Percentiles rank a stretch among this genome's conserved stretches.
These are phyloP conservation scores for Rhingia campestris DNA, from an alignment of 2,888 invertebrate species.

Conservation along the genomic window DNA sequence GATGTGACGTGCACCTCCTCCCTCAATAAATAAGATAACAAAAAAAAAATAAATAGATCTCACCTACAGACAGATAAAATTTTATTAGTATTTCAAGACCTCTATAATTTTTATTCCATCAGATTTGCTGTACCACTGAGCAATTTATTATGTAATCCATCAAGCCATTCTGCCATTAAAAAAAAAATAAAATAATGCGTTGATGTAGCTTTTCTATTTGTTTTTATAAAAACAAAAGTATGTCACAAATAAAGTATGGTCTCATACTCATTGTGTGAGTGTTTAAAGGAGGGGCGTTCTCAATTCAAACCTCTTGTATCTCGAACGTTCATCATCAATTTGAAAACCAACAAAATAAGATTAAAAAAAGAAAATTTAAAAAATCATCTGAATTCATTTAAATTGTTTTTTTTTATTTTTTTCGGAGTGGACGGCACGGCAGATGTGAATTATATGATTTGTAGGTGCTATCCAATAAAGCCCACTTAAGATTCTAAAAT, in stretches of 20 bases:
- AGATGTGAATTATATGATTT: constrained; percentile 50
- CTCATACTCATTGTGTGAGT: too few species aligned
- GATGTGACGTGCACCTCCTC: constrained; percentile 8
- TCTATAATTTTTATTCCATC: constrained; percentile 9
- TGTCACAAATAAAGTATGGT: neutral
- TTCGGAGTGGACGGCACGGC: neutral
- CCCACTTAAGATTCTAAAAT: constrained; percentile 34
- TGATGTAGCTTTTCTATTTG: neutral
- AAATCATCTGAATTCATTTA: neutral
- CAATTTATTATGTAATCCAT: constrained; percentile 50
- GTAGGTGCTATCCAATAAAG: constrained; percentile 40
- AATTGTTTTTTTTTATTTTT: constrained; percentile 4
- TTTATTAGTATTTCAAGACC: constrained; percentile 23
- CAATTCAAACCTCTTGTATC: too few species aligned
- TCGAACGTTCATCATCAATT: too few species aligned
- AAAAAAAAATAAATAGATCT: neutral
- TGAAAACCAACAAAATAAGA: too few species aligned
- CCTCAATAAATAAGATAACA: neutral
- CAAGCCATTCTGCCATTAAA: neutral
- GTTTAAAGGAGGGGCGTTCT: too few species aligned
- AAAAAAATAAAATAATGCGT: neutral
- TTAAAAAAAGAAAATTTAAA: constrained; percentile 2
- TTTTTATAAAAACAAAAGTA: constrained; percentile 4
- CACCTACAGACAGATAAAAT: neutral
- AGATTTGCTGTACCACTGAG: constrained; percentile 33